Evolutionary conservation across 2,888 invertebrate species (phyloP), one percentile per base, ranked within the genome.

Genomic region (Dorcus parallelipipedus): DNA sequence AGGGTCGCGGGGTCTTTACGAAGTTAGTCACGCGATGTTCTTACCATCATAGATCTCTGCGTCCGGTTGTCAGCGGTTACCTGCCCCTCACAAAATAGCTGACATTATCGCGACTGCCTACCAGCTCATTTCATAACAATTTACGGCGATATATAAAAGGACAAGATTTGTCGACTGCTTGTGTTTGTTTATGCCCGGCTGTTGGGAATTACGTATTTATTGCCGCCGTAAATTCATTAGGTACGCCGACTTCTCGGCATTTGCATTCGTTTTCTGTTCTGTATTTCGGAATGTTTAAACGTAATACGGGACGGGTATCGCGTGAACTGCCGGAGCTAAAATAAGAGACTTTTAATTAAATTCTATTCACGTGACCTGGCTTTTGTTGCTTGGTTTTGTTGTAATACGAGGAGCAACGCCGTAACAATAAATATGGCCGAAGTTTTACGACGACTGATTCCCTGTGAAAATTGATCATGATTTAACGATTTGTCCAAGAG

Each of bases 21-120:
- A 62, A 61, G 60, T 62, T 52, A 63, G 72, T 72, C 72, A 72
- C 71, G 72, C 72, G 65, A 71, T 63, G 52, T 64, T 20, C 53
- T 49, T 69, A 69, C 69, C 69, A 68, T 62, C 62, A 67, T 70
- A 69, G 66, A 70, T 70, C 69, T 68, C 63, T 65, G 66, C 68
- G 67, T 70, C 68, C 67, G 70, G 70, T 69, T 70, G 70, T 71
- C 70, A 70, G 68, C 69, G 59, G 60, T 59, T 58, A 61, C 64
- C 60, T 64, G 57, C 65, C 67, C 54, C 48, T 40, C 38, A 20
- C 14, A 42, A 52, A 42, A 20, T 23, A 43, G 43, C 43, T 23
- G 42, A 52, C 43, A 43, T 23, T 52, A 52, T 52, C 52, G 42
- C 52, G 42, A n/a, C 41, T n/a, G 17, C 51, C 9, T 39, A 40